Conservation (phyloP, 2,888 invertebrate genomes). For the Amphipyra berbera region DNA sequence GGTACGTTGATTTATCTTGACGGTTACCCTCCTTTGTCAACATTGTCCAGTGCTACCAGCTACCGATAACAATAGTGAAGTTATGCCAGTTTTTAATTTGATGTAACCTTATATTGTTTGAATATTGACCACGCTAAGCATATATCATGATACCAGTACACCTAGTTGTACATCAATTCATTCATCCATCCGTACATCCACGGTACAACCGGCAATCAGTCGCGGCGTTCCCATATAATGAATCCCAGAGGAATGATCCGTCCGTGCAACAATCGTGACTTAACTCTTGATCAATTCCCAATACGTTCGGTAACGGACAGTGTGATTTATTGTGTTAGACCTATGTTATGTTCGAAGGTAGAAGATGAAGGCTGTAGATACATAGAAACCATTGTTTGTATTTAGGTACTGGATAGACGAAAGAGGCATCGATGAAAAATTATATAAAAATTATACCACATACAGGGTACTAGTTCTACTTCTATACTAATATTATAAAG, state of each 20-base stretch:
- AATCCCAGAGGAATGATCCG: conserved; percentile 85
- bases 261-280: conserved; percentile 86
- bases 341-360: conserved; percentile 36
- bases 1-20: too few species aligned
- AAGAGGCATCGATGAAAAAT: too few species aligned
- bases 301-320: conserved; percentile 70
- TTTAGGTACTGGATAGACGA: too few species aligned
- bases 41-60: too few species aligned
- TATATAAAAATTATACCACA: too few species aligned
- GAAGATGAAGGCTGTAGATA: conserved; percentile 31
- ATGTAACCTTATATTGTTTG: not conserved
- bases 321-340: conserved; percentile 73
- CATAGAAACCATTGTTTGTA: not conserved
- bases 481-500: too few species aligned
- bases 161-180: conserved; percentile 17
- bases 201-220: conserved; percentile 76
- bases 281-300: conserved; percentile 87
- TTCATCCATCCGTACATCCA: conserved; percentile 43
- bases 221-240: conserved; percentile 80
- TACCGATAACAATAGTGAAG: too few species aligned
- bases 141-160: too few species aligned
- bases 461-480: too few species aligned
- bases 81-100: conserved; percentile 9
- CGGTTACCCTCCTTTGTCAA: too few species aligned
- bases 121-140: too few species aligned